phyloP scores from a whole-genome alignment of 2,888 invertebrate genomes.

The Synanthedon andrenaeformis region DNA sequence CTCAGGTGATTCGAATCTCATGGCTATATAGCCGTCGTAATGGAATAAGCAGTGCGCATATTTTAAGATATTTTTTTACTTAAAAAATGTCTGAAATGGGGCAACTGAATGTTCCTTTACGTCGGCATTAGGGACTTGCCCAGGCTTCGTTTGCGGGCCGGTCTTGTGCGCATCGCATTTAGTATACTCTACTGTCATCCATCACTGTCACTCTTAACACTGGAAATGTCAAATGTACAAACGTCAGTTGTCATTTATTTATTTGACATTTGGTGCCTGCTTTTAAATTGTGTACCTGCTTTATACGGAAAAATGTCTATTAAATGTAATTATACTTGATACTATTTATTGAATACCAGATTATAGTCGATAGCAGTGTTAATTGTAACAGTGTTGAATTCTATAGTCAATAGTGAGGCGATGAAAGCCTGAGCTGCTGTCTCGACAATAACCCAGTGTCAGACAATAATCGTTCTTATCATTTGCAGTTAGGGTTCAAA shows the following conservation, averaged over 20 bases:
- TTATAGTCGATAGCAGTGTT: neutral
- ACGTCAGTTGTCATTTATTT: no score
- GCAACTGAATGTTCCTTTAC: no score
- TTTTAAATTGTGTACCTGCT: no score
- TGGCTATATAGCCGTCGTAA: no score
- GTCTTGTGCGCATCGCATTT: neutral
- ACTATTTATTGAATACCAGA: neutral
- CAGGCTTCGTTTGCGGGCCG: constrained; percentile 1
- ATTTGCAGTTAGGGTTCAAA: constrained; percentile 48
- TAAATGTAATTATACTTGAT: no score
- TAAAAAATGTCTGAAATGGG: no score
- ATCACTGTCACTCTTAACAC: neutral
- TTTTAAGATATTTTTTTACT: no score
- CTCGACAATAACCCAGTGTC: constrained; percentile 71
- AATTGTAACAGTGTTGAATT: neutral
- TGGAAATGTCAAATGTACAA: neutral
- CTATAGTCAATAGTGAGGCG: constrained; percentile 34
- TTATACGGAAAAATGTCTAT: no score
- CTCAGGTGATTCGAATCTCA: no score
- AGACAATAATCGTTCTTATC: constrained; percentile 66
- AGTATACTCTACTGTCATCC: neutral
- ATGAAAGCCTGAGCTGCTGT: constrained; percentile 56
- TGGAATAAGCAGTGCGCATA: no score
- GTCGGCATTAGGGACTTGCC: neutral
- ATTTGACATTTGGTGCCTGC: no score